phyloP scores from a whole-genome alignment of 2,888 invertebrate species.

The Pelosia muscerda region DNA sequence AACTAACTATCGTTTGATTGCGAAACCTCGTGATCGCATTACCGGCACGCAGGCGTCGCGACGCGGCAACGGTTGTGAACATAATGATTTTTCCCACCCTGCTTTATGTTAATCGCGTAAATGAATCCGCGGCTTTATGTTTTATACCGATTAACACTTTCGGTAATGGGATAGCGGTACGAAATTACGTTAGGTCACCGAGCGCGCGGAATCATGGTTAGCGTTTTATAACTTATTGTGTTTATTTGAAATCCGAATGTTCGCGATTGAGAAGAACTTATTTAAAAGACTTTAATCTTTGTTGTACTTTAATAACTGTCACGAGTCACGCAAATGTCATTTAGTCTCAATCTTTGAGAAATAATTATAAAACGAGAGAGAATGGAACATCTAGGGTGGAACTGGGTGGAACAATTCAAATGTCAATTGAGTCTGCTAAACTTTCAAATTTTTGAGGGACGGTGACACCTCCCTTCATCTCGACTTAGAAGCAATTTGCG shows the following conservation, averaged over 20 bases:
- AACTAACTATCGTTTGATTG: slow-evolving; percentile 24
- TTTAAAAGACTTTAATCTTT: neutral
- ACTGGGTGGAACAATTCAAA: neutral
- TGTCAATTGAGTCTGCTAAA: neutral
- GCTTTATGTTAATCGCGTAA: slow-evolving; percentile 67
- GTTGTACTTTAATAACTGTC: slow-evolving; percentile 1
- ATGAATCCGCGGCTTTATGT: slow-evolving; percentile 65
- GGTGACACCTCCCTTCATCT: neutral
- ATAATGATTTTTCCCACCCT: slow-evolving; percentile 68
- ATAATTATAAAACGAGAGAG: neutral
- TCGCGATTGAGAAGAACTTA: neutral
- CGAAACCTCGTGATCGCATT: slow-evolving; percentile 46
- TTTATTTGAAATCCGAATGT: slow-evolving; percentile 7
- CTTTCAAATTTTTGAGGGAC: neutral
- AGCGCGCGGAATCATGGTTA: slow-evolving; percentile 40
- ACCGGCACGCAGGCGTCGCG: slow-evolving; percentile 39
- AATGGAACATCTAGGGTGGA: neutral
- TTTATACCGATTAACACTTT: slow-evolving; percentile 77
- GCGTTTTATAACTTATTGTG: slow-evolving; percentile 28
- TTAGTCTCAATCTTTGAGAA: neutral
- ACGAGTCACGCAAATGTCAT: slow-evolving; percentile 1
- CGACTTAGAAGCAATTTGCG: neutral
- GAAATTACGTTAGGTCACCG: slow-evolving; percentile 57
- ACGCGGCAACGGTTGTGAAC: slow-evolving; percentile 32
- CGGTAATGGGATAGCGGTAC: slow-evolving; percentile 66